Evolutionary conservation across 2,797 vertebrate species (phyloP).

Genomic region (Betta splendens): DNA sequence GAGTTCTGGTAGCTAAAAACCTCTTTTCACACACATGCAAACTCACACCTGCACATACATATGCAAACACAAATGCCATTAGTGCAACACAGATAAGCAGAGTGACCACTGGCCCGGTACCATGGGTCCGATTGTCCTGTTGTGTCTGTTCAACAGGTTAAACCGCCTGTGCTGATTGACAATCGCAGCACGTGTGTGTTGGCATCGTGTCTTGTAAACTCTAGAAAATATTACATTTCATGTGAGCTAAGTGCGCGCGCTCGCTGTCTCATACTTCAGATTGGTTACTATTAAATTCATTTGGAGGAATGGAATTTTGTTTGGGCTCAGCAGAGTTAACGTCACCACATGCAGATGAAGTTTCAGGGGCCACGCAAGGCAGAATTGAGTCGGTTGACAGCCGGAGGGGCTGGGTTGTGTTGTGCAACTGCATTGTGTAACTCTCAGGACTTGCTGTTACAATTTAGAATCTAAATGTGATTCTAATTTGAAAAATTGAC

Average conservation of each 20-base stretch:
- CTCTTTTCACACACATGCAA: constrained; percentile 18
- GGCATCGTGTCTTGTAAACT: too few species aligned
- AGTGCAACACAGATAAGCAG: background rate
- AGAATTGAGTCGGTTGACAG: constrained; percentile 26
- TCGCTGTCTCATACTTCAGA: too few species aligned
- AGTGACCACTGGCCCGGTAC: constrained; percentile 8
- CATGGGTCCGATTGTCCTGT: constrained; percentile 15
- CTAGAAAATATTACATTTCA: too few species aligned
- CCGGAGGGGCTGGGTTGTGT: constrained; percentile 22
- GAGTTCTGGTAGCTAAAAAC: constrained; percentile 1
- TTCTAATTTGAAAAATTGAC: background rate
- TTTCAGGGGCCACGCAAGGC: constrained; percentile 5
- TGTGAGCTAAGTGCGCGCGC: too few species aligned
- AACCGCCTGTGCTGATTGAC: constrained; percentile 6
- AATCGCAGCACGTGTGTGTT: background rate
- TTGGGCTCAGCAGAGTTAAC: constrained; percentile 13
- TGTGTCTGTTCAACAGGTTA: constrained; percentile 18
- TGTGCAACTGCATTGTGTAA: constrained; percentile 39
- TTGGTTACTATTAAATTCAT: constrained; percentile 4
- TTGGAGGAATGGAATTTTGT: constrained; percentile 18
- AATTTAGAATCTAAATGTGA: constrained; percentile 9
- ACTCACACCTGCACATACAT: background rate
- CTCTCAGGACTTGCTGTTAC: background rate
- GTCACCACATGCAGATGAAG: constrained; percentile 21
- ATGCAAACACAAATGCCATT: constrained; percentile 5